Base-by-base conservation (phyloP, 2,888 invertebrate genomes). In the Pollenia amentaria region DNA sequence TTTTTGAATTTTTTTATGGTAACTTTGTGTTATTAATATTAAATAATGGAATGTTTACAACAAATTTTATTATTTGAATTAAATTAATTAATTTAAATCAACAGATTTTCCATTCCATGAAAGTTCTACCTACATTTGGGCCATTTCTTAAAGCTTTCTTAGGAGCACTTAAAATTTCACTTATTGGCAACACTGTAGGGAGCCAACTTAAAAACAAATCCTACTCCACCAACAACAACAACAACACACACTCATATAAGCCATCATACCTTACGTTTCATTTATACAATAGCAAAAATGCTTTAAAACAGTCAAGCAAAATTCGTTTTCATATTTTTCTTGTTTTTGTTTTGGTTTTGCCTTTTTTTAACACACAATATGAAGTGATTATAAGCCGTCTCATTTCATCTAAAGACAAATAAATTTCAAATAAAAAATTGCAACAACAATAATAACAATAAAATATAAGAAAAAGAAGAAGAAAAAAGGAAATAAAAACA, bases 381-480 rank as follows among this genome's bases (percentile, higher is more conserved):
- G 83, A 89, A 80, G 90, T 76, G 84, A 90, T 90, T 91, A 91
- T 92, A 91, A 92, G 91, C 91, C 92, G 91, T 92, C 91, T 92
- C 92, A 91, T 92, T 92, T 92, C 91, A 90, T 90, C 91, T 90
- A 92, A 92, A 91, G 92, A 90, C 92, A 91, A 92, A 91, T 91
- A 92, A 91, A 91, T 91, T 92, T 92, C 91, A 92, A 91, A 89
- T 88, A 89, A 84, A 88, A 87, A 88, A 87, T 88, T 57, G 73
- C 80, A 87, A 73, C 83, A 86, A 80, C 81, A 76, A 84, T 72
- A 82, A 77, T 44, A 88, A 75, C 60, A 77, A 53, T 55, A 53
- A 81, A 29, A 76, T 38, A 9, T 14, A 81, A 75, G 18, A 53
- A 76, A 46, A 62, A 67, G 29, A 83, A 65, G 55, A 29, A 51